Base-by-base conservation (phyloP, 2,113 vertebrate species). In the Maylandia zebra region DNA sequence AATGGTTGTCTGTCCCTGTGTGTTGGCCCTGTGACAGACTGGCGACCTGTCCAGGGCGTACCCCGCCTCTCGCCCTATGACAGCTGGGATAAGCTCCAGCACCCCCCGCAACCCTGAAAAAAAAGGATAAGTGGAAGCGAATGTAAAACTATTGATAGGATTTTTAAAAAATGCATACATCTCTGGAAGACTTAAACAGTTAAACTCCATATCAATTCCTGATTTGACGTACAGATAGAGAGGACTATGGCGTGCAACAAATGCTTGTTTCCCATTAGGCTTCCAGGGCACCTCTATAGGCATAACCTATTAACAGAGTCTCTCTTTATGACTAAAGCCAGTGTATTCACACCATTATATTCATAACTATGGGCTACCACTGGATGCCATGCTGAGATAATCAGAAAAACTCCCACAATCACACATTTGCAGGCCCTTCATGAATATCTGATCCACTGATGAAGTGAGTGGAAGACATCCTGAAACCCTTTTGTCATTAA, bases 401-500 rank as follows among this genome's bases (percentile, higher is more conserved):
- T 81, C 19, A 81, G 36, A 34, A 34, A 13, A 53, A 71, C 10
- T 61, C 69, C 69, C 13, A 48, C 17, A 78, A 34, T 8, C 32
- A 57, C 88, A 89, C 38, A 71, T 85, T 59, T 64, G 57, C 66
- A 89, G 56, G 10, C 57, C 13, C 64, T 83, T 43, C 30, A 24
- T 50, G 76, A 82, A 87, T 52, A 48, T 93, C 91, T 94, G 91
- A 92, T 93, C 91, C 83, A 82, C 82, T 80, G 83, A 91, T 91
- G 90, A 86, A 93, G 88, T 4, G 83, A 88, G 88, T 76, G 82
- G 84, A 87, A 93, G 84, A 81, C 87, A 95, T 93, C 95, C 88
- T n/a, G 79, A 94, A 86, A 91, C 86, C 87, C 87, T 27, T 13
- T 88, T 90, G 84, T 95, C 95, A 94, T 95, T 93, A 94, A 94